phyloP scores from a whole-genome alignment of 2,113 vertebrate genomes.

The Symphodus melops region DNA sequence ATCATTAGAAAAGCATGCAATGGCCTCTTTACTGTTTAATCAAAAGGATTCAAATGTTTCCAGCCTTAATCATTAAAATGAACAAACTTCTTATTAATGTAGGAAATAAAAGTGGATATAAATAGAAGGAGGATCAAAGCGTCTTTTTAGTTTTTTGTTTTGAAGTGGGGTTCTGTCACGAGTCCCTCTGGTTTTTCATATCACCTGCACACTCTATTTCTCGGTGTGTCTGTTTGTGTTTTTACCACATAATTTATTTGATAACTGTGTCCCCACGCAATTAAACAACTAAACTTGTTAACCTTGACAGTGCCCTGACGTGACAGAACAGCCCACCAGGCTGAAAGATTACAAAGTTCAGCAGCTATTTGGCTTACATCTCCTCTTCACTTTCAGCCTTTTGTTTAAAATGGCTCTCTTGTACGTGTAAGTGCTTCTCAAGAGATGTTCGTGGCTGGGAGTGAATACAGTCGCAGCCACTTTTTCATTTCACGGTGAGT shows the following conservation, averaged over 20 bases:
- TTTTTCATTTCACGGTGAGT: slow-evolving; percentile 51
- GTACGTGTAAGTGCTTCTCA: slow-evolving; percentile 44
- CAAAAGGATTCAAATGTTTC: slow-evolving; percentile 38
- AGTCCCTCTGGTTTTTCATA: slow-evolving; percentile 25
- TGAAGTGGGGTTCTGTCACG: slow-evolving; percentile 25
- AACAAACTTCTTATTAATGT: slow-evolving; percentile 26
- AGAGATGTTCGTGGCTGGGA: slow-evolving; percentile 30
- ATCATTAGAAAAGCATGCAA: slow-evolving; percentile 14
- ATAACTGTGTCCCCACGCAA: not conserved
- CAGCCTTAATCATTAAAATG: slow-evolving; percentile 33
- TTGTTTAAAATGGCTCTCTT: slow-evolving; percentile 43
- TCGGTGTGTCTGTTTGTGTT: not conserved
- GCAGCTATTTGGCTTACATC: slow-evolving; percentile 20
- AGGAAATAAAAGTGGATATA: not conserved
- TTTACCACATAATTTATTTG: slow-evolving; percentile 12
- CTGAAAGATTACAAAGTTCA: slow-evolving; percentile 26
- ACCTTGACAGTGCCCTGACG: slow-evolving; percentile 23
- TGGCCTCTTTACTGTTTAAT: slow-evolving; percentile 31
- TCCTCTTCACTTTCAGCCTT: slow-evolving; percentile 30
- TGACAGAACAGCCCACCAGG: slow-evolving; percentile 6
- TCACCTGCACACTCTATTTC: slow-evolving; percentile 30
- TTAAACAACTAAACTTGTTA: slow-evolving; percentile 27
- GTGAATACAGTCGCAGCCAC: slow-evolving; percentile 23
- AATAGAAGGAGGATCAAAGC: slow-evolving; percentile 44
- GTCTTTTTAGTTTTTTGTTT: slow-evolving; percentile 36